phyloP scores from a whole-genome alignment of 2,113 vertebrate species.

The Perca fluviatilis region DNA sequence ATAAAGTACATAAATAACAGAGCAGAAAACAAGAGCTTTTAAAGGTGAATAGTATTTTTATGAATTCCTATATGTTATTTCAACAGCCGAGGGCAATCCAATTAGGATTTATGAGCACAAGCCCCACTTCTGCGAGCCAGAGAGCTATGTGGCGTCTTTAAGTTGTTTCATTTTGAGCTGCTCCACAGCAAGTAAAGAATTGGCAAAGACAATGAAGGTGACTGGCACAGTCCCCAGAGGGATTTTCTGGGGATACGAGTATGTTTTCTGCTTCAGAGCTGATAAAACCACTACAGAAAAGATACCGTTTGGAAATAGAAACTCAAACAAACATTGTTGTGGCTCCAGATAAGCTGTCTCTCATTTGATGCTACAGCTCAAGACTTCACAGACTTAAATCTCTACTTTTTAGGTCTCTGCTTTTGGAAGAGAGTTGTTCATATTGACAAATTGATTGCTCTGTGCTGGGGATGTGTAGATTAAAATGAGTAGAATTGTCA shows the following conservation, averaged over 20 bases:
- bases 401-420: slow-evolving; percentile 42
- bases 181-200: slow-evolving; percentile 59
- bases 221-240: slow-evolving; percentile 71
- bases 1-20: slow-evolving; percentile 54
- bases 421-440: slow-evolving; percentile 24
- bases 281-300: slow-evolving; percentile 63
- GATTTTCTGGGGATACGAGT: slow-evolving; percentile 67
- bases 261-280: slow-evolving; percentile 67
- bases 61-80: slow-evolving; percentile 62
- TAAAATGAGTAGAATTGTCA: not conserved
- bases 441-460: slow-evolving; percentile 34
- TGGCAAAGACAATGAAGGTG: slow-evolving; percentile 72
- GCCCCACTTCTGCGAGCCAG: slow-evolving; percentile 3
- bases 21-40: slow-evolving; percentile 49
- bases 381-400: slow-evolving; percentile 54
- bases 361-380: slow-evolving; percentile 46
- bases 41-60: slow-evolving; percentile 49
- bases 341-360: slow-evolving; percentile 61
- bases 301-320: slow-evolving; percentile 59
- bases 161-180: slow-evolving; percentile 52
- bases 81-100: slow-evolving; percentile 58
- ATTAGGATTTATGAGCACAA: slow-evolving; percentile 59
- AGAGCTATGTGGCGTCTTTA: slow-evolving; percentile 23
- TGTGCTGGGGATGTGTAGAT: not conserved
- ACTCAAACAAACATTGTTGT: slow-evolving; percentile 58